Evolutionary conservation across 2,113 vertebrate genomes (phyloP), one percentile per base, ranked within the genome.

Genomic region (Anseranas semipalmata): DNA sequence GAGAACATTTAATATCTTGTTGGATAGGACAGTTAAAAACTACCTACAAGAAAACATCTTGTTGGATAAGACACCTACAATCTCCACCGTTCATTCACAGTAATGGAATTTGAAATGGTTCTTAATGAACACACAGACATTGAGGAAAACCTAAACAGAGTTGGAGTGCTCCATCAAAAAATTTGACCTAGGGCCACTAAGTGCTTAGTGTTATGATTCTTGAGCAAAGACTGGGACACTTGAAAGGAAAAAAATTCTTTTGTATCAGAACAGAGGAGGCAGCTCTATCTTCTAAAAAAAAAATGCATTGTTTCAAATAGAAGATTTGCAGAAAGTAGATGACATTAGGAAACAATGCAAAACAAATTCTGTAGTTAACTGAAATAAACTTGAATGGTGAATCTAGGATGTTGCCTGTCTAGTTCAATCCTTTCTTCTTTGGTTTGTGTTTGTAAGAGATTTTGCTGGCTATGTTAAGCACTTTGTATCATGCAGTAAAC

Each of bases 391-490:
- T 9, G 10, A n/a, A 58, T 39, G 45, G 82, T 94, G 90, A 86
- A 87, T 58, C 39, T 67, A 78, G 72, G 43, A 84, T 53, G 68
- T 55, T 78, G 56, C 39, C 21, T 78, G 65, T 81, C 90, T 72
- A 68, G n/a, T 63, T 39, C 85, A 87, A 94, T 75, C 22, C 59
- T 37, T 58, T 33, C 19, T 35, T 86, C 52, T 83, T 80, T 68
- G 16, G 24, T 67, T 65, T 71, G 39, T 46, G 53, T 55, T 90
- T 79, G 0, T 66, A 65, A 65, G 63, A 52, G 76, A 66, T 80
- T 95, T 96, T 96, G 79, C 30, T 45, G 73, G 55, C 79, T 93
- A 87, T 75, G 79, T 74, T 65, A 68, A 72, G 95, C 85, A 68
- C 76, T 94, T 86, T 90, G 60, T 93, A 86, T 82, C 88, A 94